These are phyloP conservation scores for Lasioglossum lativentre DNA, from an alignment of 2,888 invertebrate genomes.

Conservation along the genomic window DNA sequence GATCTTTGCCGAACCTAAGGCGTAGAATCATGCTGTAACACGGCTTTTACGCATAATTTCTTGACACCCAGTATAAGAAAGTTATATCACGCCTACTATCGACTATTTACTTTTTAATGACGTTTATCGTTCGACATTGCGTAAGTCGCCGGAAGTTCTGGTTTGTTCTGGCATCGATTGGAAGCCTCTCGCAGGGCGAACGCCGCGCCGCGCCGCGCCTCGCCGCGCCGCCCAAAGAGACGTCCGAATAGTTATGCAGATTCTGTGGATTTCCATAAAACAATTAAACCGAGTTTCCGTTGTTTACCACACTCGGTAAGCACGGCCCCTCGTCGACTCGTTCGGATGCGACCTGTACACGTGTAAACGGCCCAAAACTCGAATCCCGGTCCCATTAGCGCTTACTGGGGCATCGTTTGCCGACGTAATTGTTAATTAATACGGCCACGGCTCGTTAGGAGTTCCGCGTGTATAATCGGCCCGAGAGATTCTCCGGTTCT, in stretches of 20 bases:
- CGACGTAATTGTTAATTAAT: constrained; percentile 68
- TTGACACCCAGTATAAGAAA: background rate
- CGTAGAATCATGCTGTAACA: too few relatives aligned
- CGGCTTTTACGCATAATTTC: too few relatives aligned
- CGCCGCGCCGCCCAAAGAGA: constrained; percentile 13
- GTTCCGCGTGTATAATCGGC: constrained; percentile 1
- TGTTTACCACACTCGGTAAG: constrained; percentile 55
- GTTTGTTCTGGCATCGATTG: background rate
- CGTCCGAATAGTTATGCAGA: constrained; percentile 59
- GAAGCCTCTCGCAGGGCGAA: background rate
- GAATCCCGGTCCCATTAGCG: constrained; percentile 57
- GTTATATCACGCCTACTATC: background rate
- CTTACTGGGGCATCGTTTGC: constrained; percentile 51
- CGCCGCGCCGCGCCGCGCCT: too few relatives aligned
- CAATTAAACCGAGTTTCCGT: constrained; percentile 70
- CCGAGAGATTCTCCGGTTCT: background rate
- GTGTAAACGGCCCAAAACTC: constrained; percentile 52
- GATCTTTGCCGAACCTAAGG: too few relatives aligned
- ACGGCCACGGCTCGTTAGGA: constrained; percentile 26
- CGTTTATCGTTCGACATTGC: background rate
- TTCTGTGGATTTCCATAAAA: constrained; percentile 70
- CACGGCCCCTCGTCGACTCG: constrained; percentile 46
- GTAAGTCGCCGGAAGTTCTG: constrained; percentile 28
- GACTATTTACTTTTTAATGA: background rate
- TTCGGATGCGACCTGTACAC: constrained; percentile 22